phyloP scores from a whole-genome alignment of 1,140 invertebrate genomes.

The Chrysopa pallens region DNA sequence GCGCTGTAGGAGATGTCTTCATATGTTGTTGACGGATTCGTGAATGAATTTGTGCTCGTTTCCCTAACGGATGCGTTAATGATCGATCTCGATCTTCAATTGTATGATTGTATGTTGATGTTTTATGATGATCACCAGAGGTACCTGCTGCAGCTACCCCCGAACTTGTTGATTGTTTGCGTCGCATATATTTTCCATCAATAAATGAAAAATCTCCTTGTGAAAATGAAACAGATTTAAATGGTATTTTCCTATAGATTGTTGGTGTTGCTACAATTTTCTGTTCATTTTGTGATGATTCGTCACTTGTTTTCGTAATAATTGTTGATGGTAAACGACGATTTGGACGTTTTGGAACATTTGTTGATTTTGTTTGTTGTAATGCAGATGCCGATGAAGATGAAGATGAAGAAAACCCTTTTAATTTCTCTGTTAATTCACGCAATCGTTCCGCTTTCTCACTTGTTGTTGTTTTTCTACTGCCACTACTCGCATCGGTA shows the following conservation, averaged over 20 bases:
- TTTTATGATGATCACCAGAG: slow-evolving; percentile 12
- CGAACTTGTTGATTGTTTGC: slow-evolving; percentile 4
- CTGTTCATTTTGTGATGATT: slow-evolving; percentile 14
- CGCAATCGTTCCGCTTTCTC: slow-evolving; percentile 49
- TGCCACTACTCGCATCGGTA: no score
- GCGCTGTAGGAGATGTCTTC: not conserved
- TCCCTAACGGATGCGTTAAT: not conserved
- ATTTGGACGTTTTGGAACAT: slow-evolving; percentile 8
- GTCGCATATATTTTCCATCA: slow-evolving; percentile 21
- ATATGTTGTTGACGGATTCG: not conserved
- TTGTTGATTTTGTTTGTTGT: slow-evolving; percentile 2
- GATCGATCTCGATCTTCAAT: slow-evolving; percentile 5
- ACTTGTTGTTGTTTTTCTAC: no score
- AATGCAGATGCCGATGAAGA: slow-evolving; percentile 16
- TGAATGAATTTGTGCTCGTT: not conserved
- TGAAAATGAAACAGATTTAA: slow-evolving; percentile 65
- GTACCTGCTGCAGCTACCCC: slow-evolving; percentile 8
- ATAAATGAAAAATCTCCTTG: slow-evolving; percentile 50
- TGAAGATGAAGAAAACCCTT: slow-evolving; percentile 25
- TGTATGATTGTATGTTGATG: not conserved
- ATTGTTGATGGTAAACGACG: slow-evolving; percentile 14
- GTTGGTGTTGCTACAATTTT: not conserved
- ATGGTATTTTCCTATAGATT: slow-evolving; percentile 25
- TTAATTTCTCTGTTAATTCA: slow-evolving; percentile 56
- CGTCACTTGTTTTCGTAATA: slow-evolving; percentile 11